Percentiles rank a stretch among this genome's conserved stretches.
phyloP scores from a whole-genome alignment of 2,113 vertebrate genomes.

The Tachycineta bicolor region DNA sequence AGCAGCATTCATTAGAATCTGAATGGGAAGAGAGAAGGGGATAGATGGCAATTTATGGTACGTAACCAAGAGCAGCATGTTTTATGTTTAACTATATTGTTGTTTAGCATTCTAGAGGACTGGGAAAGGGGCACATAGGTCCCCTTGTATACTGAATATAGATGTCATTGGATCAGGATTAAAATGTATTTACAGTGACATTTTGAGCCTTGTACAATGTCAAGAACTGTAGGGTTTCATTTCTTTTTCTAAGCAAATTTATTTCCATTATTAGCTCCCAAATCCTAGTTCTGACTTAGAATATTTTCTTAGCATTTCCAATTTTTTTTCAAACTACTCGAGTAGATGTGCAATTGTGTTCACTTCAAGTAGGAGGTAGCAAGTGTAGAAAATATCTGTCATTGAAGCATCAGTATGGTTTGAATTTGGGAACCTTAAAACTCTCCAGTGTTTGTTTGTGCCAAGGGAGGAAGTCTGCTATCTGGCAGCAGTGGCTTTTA shows the following conservation, averaged over 20 bases:
- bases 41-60: neutral
- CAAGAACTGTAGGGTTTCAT: neutral
- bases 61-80: neutral
- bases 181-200: neutral
- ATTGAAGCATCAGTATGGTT: neutral
- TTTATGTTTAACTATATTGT: neutral
- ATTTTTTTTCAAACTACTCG: neutral
- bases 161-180: neutral
- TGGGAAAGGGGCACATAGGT: neutral
- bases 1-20: conserved; percentile 43
- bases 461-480: neutral
- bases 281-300: neutral
- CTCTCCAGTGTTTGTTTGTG: neutral
- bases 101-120: conserved; percentile 12
- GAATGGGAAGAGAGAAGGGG: conserved; percentile 27
- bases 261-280: neutral
- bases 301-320: neutral
- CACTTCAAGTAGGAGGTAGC: neutral
- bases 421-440: neutral
- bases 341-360: neutral
- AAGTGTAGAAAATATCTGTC: neutral
- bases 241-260: neutral
- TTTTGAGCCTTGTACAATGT: neutral
- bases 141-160: neutral
- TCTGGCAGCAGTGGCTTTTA: neutral